Evolutionary conservation across 2,888 invertebrate species (phyloP).

Genomic region (Lasioglossum morio): DNA sequence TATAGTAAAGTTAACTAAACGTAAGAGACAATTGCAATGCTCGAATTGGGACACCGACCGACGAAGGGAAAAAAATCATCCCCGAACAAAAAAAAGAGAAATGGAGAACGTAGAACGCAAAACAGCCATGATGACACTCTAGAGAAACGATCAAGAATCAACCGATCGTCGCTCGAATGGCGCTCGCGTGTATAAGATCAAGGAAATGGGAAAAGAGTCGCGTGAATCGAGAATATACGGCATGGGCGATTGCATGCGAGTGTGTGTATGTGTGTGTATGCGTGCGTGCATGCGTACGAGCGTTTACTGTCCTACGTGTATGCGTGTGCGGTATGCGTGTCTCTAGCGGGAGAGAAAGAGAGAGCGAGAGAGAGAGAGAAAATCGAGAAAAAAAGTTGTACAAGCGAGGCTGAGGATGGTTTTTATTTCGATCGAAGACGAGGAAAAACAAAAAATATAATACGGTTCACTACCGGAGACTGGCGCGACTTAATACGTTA

Average conservation of each 20-base stretch:
- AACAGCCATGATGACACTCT: not conserved
- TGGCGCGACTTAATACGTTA: constrained; percentile 68
- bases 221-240: constrained; percentile 19
- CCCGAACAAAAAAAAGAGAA: not conserved
- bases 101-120: constrained; percentile 32
- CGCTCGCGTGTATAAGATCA: constrained; percentile 51
- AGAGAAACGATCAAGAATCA: constrained; percentile 37
- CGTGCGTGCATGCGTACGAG: constrained; percentile 8
- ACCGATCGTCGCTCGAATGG: constrained; percentile 61
- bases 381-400: not conserved
- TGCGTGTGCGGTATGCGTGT: constrained; percentile 18
- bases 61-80: constrained; percentile 18
- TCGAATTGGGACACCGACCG: constrained; percentile 34
- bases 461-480: constrained; percentile 68
- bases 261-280: constrained; percentile 10
- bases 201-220: constrained; percentile 32
- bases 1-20: constrained; percentile 76
- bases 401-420: constrained; percentile 25
- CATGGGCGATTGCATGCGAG: not conserved
- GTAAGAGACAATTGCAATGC: constrained; percentile 64
- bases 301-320: constrained; percentile 31
- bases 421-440: constrained; percentile 62
- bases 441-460: constrained; percentile 10
- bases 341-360: constrained; percentile 2
- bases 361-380: not conserved